Percentiles rank a stretch among this genome's conserved stretches.
These are phyloP conservation scores for Diaperis boleti DNA, from an alignment of 2,888 invertebrate species.

Conservation along the genomic window DNA sequence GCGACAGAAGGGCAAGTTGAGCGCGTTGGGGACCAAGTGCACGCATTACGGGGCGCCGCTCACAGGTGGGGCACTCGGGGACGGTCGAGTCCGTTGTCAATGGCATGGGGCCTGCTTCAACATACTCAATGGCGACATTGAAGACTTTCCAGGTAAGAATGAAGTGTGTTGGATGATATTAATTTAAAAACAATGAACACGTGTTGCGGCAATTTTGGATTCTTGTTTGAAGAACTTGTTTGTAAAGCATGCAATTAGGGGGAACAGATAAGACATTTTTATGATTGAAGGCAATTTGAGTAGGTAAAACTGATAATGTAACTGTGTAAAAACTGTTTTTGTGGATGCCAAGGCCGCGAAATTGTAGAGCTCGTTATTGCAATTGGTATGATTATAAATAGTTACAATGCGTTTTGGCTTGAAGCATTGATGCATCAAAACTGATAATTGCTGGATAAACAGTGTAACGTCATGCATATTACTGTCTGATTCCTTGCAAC, in stretches of 20 bases:
- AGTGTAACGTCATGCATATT: too few species aligned
- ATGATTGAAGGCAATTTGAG: too few species aligned
- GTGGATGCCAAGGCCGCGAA: not conserved
- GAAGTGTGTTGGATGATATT: too few species aligned
- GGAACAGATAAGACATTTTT: too few species aligned
- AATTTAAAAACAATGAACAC: not conserved
- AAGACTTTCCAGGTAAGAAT: constrained; percentile 89
- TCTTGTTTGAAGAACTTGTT: too few species aligned
- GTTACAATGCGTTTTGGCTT: not conserved
- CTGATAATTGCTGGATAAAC: too few species aligned
- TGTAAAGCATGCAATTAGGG: not conserved
- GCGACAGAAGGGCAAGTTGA: constrained; percentile 85
- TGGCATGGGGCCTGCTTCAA: constrained; percentile 99
- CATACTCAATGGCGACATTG: constrained; percentile 92
- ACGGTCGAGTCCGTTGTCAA: constrained; percentile 90
- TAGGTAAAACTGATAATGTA: too few species aligned
- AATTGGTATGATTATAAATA: not conserved
- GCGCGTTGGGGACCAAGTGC: constrained; percentile 90
- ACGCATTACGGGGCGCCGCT: constrained; percentile 95
- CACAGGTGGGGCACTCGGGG: constrained; percentile 83
- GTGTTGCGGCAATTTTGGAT: not conserved
- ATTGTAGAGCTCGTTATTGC: too few species aligned
- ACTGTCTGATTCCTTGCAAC: too few species aligned
- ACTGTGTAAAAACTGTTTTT: too few species aligned
- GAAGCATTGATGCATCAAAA: not conserved